Conservation (phyloP, 2,888 invertebrate genomes). For the Brachyptera putata region DNA sequence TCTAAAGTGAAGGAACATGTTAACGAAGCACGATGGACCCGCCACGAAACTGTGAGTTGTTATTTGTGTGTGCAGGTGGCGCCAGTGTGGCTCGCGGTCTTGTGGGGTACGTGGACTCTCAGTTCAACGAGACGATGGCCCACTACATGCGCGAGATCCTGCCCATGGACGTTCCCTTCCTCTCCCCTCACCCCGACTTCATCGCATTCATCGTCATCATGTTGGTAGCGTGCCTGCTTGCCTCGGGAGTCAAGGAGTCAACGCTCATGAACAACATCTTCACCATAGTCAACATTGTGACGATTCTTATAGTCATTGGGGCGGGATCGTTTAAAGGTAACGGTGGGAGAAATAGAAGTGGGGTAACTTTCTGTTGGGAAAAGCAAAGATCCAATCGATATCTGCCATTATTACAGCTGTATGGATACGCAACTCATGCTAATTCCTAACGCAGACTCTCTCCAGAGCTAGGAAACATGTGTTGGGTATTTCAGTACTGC, state of each 20-base stretch:
- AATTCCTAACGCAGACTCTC: too few relatives aligned
- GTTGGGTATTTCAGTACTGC: too few relatives aligned
- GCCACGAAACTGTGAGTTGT: too few relatives aligned
- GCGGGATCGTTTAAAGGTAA: slow-evolving; percentile 79
- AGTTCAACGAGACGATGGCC: slow-evolving; percentile 57
- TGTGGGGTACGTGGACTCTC: slow-evolving; percentile 66
- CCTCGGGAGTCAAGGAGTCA: slow-evolving; percentile 74
- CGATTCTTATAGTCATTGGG: slow-evolving; percentile 75
- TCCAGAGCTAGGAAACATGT: too few relatives aligned
- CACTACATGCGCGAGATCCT: slow-evolving; percentile 49
- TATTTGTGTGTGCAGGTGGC: slow-evolving; percentile 51
- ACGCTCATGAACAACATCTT: slow-evolving; percentile 88
- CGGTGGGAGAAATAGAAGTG: slow-evolving; percentile 34
- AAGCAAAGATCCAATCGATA: too few relatives aligned
- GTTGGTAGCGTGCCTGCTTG: slow-evolving; percentile 48
- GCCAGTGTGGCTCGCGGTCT: slow-evolving; percentile 72
- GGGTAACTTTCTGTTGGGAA: too few relatives aligned
- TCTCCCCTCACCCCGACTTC: slow-evolving; percentile 67
- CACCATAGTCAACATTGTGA: slow-evolving; percentile 78
- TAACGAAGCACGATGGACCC: too few relatives aligned
- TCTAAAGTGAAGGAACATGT: too few relatives aligned
- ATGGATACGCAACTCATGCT: too few relatives aligned
- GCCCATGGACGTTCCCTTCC: slow-evolving; percentile 57
- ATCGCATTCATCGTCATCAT: slow-evolving; percentile 62
- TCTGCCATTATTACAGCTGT: too few relatives aligned